phyloP scores from a whole-genome alignment of 2,888 invertebrate species.

The Pristionchus fissidentatus region DNA sequence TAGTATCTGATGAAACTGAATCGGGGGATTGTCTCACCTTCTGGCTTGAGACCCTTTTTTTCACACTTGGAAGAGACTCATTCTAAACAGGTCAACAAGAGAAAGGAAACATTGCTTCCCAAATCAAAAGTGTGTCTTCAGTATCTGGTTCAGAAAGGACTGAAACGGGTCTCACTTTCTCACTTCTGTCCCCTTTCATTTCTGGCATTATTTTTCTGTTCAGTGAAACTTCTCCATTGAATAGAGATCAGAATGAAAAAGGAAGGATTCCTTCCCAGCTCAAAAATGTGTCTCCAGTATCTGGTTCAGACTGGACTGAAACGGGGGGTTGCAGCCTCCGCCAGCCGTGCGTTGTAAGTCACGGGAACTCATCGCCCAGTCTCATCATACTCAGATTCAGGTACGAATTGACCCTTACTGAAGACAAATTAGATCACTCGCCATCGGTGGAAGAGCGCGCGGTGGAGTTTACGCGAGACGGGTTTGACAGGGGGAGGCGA shows the following conservation, averaged over 20 bases:
- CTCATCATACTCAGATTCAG: conserved; percentile 66
- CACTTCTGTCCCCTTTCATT: too few species aligned
- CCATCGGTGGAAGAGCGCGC: neutral
- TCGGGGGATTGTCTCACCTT: too few species aligned
- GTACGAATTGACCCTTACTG: conserved; percentile 65
- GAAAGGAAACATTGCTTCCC: conserved; percentile 42
- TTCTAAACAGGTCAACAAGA: too few species aligned
- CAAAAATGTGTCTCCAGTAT: conserved; percentile 48
- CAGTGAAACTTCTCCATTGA: neutral
- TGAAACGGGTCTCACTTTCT: too few species aligned
- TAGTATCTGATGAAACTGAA: too few species aligned
- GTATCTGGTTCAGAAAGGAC: too few species aligned
- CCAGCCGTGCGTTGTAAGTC: conserved; percentile 62
- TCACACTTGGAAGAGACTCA: too few species aligned
- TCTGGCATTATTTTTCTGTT: too few species aligned
- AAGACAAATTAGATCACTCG: conserved; percentile 52
- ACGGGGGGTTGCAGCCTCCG: conserved; percentile 59
- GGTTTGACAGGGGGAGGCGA: neutral
- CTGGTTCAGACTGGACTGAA: conserved; percentile 60
- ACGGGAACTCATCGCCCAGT: conserved; percentile 60
- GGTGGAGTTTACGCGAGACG: neutral
- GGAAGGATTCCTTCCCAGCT: neutral
- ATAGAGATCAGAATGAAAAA: neutral
- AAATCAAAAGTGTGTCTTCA: too few species aligned
- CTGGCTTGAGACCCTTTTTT: too few species aligned